Conservation (phyloP, 2,113 vertebrate genomes). For the Montifringilla adamsi region DNA sequence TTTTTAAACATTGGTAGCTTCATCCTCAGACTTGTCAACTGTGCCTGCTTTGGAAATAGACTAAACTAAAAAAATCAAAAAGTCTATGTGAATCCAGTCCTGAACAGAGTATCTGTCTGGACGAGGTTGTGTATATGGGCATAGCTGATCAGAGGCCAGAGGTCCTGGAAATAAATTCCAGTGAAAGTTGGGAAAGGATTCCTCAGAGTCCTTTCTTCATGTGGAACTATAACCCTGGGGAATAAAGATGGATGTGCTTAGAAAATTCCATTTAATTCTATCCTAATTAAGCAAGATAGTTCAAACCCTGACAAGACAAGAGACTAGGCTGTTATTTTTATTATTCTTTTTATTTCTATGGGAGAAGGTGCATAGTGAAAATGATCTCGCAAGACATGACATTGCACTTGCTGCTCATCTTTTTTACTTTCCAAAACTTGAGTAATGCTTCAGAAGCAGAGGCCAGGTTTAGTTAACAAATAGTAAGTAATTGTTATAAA, state of each 20-base stretch:
- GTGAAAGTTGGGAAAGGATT: background rate
- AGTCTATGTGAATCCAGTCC: background rate
- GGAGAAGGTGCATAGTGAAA: background rate
- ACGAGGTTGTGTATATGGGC: background rate
- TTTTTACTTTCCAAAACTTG: background rate
- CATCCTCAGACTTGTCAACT: background rate
- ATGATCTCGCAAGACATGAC: background rate
- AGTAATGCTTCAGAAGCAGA: background rate
- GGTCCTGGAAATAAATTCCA: background rate
- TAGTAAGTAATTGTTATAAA: background rate
- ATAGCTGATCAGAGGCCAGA: background rate
- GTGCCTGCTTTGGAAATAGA: background rate
- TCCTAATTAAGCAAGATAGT: background rate
- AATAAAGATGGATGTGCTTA: background rate
- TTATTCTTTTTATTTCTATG: background rate
- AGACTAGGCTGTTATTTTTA: background rate
- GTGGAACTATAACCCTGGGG: background rate
- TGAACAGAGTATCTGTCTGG: background rate
- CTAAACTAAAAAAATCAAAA: background rate
- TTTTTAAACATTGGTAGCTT: background rate
- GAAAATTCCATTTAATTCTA: background rate
- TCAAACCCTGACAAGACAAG: background rate
- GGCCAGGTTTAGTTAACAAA: background rate
- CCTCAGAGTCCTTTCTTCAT: background rate
- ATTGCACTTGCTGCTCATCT: background rate